Evolutionary conservation across 2,797 vertebrate genomes (phyloP), one percentile per base, ranked within the genome.

Genomic region (Pyrrhura leucotis): DNA sequence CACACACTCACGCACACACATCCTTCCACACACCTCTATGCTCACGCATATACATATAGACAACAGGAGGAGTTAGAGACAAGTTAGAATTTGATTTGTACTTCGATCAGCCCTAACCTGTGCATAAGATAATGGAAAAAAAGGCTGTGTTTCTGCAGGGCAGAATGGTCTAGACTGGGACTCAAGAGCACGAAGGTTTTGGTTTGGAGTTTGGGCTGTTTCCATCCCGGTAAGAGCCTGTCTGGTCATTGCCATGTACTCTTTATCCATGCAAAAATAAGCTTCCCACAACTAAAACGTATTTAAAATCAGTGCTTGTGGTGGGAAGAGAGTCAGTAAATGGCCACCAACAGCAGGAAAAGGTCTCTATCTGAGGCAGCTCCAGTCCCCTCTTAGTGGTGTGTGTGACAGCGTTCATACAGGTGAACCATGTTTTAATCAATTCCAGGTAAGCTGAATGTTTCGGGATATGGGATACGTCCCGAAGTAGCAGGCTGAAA

Each of bases 1-100:
- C 98, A 96, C 95, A 96, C 98, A 90, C 97, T 93, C 98, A 93
- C 98, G 67, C 97, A 97, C 98, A 96, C 97, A 97, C 97, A 96
- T 94, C 96, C 97, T 98, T 97, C 92, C 98, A 98, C 92, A 31
- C 98, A 89, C 97, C 98, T 98, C 98, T 98, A 96, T 97, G 97
- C 98, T 98, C 97, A 98, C 98, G 98, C 98, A 97, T 97, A 97
- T 98, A 98, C 98, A 98, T 98, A 98, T 97, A 98, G 98, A 98
- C 98, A 97, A 98, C 97, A 98, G 99, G 99, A 99, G 99, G 99
- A 98, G 98, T 99, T 98, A 98, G 99, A 99, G 99, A 99, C 99
- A 99, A 99, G 98, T 99, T 98, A 98, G 98, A 98, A 98, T 97
- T 92, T 77, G 96, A 93, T 97, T 96, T 97, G 98, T 98, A 98